Base-by-base conservation (phyloP, 2,888 invertebrate species). In the Rhagonycha fulva region DNA sequence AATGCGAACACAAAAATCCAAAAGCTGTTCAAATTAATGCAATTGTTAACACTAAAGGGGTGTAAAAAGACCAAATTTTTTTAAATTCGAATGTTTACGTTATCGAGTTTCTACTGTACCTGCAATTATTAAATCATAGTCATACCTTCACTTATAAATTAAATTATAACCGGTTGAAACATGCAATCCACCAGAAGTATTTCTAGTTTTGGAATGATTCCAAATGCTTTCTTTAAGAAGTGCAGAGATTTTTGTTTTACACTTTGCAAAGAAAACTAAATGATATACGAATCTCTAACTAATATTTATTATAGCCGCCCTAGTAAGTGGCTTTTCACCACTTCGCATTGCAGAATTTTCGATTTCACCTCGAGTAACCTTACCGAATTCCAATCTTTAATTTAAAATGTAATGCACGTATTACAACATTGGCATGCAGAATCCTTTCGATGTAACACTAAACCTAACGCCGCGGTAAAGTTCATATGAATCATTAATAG, bases 361-460 rank as follows among this genome's bases (percentile, higher is more conserved):
- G 63, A 66, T 66, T 66, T 66, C 63, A 66, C 63, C 63, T 66
- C 63, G 63, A 66, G 63, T 66, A 66, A 66, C 63, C 63, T 14
- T 66, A 23, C 24, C 63, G 24, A 66, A 24, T 24, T 66, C 26
- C 26, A n/a, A 23, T 66, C 14, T 66, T 26, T 26, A 24, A 66
- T 66, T 66, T 26, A 66, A 66, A 66, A 66, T 66, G 23, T 66
- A 24, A 66, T 66, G 11, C 63, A 66, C 63, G 63, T 66, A 66
- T 66, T 14, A 66, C 19, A 14, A 66, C 24, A 66, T 66, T 66
- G 24, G 63, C 26, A 24, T 24, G 63, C 63, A 66, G 9, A 26
- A 24, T 24, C 63, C 63, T 66, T 66, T 66, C 12, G 19, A 66
- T 19, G 24, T 5, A 24, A 26, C 19, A 66, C 26, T 66, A 66